Evolutionary conservation across 1,140 invertebrate genomes (phyloP).

Genomic region (Apis dorsata): DNA sequence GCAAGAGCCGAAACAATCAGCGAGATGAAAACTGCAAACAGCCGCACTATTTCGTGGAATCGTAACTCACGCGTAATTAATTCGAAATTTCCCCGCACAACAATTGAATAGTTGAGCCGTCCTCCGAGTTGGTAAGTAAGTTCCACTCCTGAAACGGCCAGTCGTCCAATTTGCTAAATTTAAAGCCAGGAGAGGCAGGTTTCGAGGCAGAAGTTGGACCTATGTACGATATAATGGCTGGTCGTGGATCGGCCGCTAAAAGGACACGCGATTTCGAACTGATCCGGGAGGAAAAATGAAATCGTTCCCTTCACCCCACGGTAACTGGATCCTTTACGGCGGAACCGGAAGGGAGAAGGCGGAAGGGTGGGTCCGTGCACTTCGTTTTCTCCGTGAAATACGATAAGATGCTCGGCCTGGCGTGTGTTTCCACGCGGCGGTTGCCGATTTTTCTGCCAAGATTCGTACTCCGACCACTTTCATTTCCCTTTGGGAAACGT

Average conservation of each 20-base stretch:
- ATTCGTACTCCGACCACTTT: conserved; percentile 18
- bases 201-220: not conserved
- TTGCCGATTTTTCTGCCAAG: conserved; percentile 30
- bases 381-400: conserved; percentile 38
- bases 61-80: not conserved
- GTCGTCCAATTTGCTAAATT: conserved; percentile 30
- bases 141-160: not conserved
- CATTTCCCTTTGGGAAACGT: conserved; percentile 35
- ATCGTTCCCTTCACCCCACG: conserved; percentile 22
- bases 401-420: conserved; percentile 13
- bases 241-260: conserved; percentile 18
- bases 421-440: conserved; percentile 7
- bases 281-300: conserved; percentile 49
- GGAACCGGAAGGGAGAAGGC: not conserved
- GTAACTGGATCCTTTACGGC: conserved; percentile 44
- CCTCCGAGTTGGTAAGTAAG: conserved; percentile 1
- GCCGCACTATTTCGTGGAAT: no score
- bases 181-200: conserved; percentile 8
- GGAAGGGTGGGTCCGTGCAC: not conserved
- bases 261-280: conserved; percentile 32
- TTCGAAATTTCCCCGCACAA: conserved; percentile 22
- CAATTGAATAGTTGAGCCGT: conserved; percentile 2
- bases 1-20: not conserved
- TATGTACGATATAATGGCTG: not conserved
- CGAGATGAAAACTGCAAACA: not conserved